These are phyloP conservation scores for Rhabdomys pumilio DNA, from an alignment of 2,797 vertebrate species.

Conservation along the genomic window DNA sequence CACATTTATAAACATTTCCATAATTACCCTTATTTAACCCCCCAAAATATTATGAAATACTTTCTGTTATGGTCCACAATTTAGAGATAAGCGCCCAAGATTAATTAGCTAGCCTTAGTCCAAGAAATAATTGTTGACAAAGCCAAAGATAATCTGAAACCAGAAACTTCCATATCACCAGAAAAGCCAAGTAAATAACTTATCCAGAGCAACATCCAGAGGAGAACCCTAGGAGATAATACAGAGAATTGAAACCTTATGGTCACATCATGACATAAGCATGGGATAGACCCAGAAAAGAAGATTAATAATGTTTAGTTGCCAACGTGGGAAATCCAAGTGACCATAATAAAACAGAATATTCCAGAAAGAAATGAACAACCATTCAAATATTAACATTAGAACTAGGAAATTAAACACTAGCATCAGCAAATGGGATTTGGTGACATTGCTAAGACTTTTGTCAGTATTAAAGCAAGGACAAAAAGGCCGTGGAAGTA, in stretches of 20 bases:
- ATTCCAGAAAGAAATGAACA: not conserved
- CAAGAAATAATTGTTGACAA: not conserved
- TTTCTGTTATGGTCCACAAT: not conserved
- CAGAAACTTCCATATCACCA: not conserved
- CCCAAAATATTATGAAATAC: not conserved
- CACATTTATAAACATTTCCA: slow-evolving; percentile 20
- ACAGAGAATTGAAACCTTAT: not conserved
- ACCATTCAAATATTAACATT: not conserved
- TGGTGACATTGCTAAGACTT: not conserved
- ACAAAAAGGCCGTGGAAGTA: not conserved
- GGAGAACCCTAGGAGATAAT: not conserved
- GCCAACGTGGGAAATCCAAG: not conserved
- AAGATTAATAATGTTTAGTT: not conserved
- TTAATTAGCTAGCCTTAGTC: not conserved
- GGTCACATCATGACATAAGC: not conserved
- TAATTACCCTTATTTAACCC: slow-evolving; percentile 3
- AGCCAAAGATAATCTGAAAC: not conserved
- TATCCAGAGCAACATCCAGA: not conserved
- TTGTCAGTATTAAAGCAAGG: not conserved
- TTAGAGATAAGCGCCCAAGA: not conserved
- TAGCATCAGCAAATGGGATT: not conserved
- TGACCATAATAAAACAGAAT: not conserved
- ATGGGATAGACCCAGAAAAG: not conserved
- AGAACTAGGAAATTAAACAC: not conserved
- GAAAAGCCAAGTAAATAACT: not conserved